Percentiles rank a stretch among this genome's conserved stretches.
Evolutionary conservation across 2,113 vertebrate species (phyloP).

Genomic region (Mormyrus iriodes): DNA sequence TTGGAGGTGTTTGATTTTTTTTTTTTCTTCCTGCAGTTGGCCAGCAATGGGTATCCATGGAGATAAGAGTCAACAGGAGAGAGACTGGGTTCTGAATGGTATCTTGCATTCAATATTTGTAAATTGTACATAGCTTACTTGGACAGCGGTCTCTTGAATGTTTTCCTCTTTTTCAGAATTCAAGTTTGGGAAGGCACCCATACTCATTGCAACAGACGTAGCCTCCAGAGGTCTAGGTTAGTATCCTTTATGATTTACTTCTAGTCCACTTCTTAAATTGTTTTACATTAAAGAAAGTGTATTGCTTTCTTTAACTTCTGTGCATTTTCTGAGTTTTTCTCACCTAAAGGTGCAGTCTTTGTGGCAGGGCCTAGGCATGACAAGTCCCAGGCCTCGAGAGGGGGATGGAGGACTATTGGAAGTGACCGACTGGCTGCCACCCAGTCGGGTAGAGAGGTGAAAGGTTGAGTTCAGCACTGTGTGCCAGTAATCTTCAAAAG

Average conservation of each 20-base stretch:
- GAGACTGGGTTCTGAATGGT: slow-evolving; percentile 99
- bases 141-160: not conserved
- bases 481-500: slow-evolving; percentile 99
- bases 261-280: slow-evolving; percentile 45
- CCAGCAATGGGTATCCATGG: slow-evolving; percentile 98
- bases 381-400: slow-evolving; percentile 97
- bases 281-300: slow-evolving; percentile 90
- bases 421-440: slow-evolving; percentile 97
- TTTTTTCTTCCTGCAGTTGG: slow-evolving; percentile 56
- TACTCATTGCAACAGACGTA: slow-evolving; percentile 97
- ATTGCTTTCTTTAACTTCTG: slow-evolving; percentile 99
- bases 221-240: slow-evolving; percentile 97
- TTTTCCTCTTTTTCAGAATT: slow-evolving; percentile 72
- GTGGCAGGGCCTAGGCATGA: slow-evolving; percentile 99
- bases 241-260: slow-evolving; percentile 60
- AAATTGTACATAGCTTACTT: not conserved
- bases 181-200: slow-evolving; percentile 95
- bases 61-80: slow-evolving; percentile 96
- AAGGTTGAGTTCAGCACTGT: slow-evolving; percentile 82
- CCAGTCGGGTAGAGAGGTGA: slow-evolving; percentile 99
- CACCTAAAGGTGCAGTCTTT: slow-evolving; percentile 99
- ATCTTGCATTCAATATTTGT: slow-evolving; percentile 28
- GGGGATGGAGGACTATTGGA: slow-evolving; percentile 99
- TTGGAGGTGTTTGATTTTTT: not conserved
- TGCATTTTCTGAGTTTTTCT: slow-evolving; percentile 99